Base-by-base conservation (phyloP, 2,888 invertebrate genomes). In the Protula sp. region DNA sequence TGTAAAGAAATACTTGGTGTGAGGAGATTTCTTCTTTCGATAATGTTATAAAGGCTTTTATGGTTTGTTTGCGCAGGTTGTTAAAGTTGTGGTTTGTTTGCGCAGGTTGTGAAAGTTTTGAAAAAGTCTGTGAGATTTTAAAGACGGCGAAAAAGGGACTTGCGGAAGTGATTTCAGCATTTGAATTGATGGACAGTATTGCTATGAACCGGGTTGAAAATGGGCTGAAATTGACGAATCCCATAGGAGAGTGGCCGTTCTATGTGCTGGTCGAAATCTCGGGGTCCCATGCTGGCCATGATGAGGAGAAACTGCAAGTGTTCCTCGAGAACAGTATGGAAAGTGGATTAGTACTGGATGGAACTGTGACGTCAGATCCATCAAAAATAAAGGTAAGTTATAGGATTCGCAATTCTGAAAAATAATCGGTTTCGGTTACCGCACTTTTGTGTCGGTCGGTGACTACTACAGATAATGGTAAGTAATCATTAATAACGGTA, bases 161-260 rank as follows among this genome's bases (percentile, higher is more conserved):
- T 14, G 91, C 89, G 1, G 97, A 98, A 83, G 91, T 94, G 66
- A 81, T 99, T 47, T 95, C 97, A 2, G 93, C 97, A 0, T 97
- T 92, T 82, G 99, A 99, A 84, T 87, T 98, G 85, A 89, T 98
- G 63, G 98, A 99, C 38, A 38, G 19, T 19, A 14, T 38, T 14
- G 9, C 38, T 19, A 38, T 38, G 38, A 19, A 9, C 38, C 19
- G 38, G 9, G 38, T 38, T 9, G 9, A 19, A 14, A 38, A 19
- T 19, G 19, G 19, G 9, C 38, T 38, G 9, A 19, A 19, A 9
- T 19, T 38, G 19, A 14, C 38, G 9, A 38, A 38, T 38, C 38
- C 38, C 9, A 38, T 38, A 14, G 38, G 38, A 14, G 38, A 38
- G 9, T 14, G 38, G 59, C 73, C 74, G 1, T 81, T 79, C 64